Percentiles rank a stretch among this genome's conserved stretches.
phyloP scores from a whole-genome alignment of 2,888 invertebrate species.

The Latheticus oryzae region DNA sequence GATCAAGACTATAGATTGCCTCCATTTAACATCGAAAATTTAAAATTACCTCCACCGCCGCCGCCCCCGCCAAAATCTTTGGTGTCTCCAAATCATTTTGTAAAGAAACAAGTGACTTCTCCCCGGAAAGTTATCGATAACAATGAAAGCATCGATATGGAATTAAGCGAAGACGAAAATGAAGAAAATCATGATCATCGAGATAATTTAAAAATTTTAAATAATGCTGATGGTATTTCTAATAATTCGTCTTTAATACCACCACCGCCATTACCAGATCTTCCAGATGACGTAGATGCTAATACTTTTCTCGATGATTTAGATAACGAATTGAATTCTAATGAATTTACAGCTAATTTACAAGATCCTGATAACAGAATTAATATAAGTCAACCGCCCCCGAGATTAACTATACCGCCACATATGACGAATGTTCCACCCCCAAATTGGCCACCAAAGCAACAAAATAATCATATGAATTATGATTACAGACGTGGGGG shows the following conservation, averaged over 20 bases:
- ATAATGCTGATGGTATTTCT: constrained; percentile 32
- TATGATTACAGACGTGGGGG: constrained; percentile 39
- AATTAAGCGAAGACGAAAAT: constrained; percentile 83
- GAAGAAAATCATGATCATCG: constrained; percentile 15
- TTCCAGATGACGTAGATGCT: constrained; percentile 61
- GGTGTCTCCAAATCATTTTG: constrained; percentile 6
- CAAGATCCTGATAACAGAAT: constrained; percentile 7
- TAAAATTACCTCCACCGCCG: constrained; percentile 66
- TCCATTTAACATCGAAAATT: constrained; percentile 56
- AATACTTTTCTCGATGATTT: constrained; percentile 61
- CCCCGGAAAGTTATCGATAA: constrained; percentile 69
- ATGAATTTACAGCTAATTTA: constrained; percentile 48
- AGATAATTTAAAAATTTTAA: constrained; percentile 42
- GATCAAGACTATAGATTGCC: constrained; percentile 62
- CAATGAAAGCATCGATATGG: constrained; percentile 87
- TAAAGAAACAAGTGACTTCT: constrained; percentile 33
- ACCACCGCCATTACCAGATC: constrained; percentile 63
- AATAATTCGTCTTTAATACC: constrained; percentile 37
- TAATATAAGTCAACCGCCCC: constrained; percentile 16
- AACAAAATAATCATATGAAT: constrained; percentile 13
- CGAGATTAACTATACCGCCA: constrained; percentile 6
- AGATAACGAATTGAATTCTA: constrained; percentile 56
- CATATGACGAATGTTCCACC: constrained; percentile 40
- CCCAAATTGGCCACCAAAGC: constrained; percentile 37
- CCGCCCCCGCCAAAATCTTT: constrained; percentile 65